A percentile compares a stretch with the other conserved stretches of the same genome.
These are phyloP conservation scores for Erythrolamprus reginae DNA, from an alignment of 2,113 vertebrate genomes.

Conservation along the genomic window DNA sequence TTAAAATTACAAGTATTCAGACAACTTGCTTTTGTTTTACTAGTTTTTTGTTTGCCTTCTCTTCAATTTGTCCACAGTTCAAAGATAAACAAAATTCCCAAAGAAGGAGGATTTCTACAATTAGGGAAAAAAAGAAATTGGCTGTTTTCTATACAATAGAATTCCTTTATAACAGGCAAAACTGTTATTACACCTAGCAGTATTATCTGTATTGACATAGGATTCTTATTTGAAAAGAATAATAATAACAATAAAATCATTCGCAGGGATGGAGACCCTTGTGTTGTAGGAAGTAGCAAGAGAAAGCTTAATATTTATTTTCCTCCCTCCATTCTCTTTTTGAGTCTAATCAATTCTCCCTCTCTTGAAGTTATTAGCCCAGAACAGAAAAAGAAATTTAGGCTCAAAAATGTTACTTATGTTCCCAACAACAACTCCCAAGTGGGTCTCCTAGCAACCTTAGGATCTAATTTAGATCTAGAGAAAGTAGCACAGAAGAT, in stretches of 20 bases:
- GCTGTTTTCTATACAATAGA: neutral
- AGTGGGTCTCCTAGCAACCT: neutral
- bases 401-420: neutral
- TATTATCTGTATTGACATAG: neutral
- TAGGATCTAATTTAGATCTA: neutral
- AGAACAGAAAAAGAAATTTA: neutral
- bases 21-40: neutral
- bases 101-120: neutral
- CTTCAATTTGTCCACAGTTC: neutral
- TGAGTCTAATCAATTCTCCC: neutral
- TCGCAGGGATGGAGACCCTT: neutral
- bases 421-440: neutral
- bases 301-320: neutral
- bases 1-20: neutral
- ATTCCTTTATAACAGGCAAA: neutral
- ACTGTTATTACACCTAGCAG: neutral
- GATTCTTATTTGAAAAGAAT: neutral
- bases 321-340: neutral
- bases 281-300: neutral
- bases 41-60: neutral
- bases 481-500: neutral
- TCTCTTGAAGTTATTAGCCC: neutral
- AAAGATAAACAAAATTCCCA: neutral
- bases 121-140: neutral
- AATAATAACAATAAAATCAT: neutral